Evolutionary conservation across 1,140 invertebrate species (phyloP).

Genomic region (Tenebrio molitor): DNA sequence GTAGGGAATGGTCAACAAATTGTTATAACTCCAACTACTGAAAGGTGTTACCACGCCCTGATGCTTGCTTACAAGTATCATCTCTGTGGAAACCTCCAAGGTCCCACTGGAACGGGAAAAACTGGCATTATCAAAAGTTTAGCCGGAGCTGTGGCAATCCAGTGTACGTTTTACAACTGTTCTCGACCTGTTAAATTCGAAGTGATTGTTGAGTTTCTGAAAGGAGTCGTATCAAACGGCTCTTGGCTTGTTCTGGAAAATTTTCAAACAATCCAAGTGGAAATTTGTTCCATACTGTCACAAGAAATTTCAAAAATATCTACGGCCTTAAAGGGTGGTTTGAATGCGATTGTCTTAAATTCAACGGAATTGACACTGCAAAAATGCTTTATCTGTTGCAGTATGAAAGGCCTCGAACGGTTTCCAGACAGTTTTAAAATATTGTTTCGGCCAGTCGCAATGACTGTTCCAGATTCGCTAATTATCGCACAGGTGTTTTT

Average conservation of each 20-base stretch:
- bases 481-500: slow-evolving; percentile 91
- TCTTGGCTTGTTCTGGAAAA: slow-evolving; percentile 92
- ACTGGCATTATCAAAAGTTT: slow-evolving; percentile 90
- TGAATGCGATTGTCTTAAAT: slow-evolving; percentile 70
- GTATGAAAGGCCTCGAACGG: slow-evolving; percentile 82
- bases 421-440: slow-evolving; percentile 92
- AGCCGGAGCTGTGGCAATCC: slow-evolving; percentile 86
- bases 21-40: slow-evolving; percentile 84
- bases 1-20: slow-evolving; percentile 80
- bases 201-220: slow-evolving; percentile 91
- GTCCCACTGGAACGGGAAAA: slow-evolving; percentile 87
- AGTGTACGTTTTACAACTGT: slow-evolving; percentile 94
- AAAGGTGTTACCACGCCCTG: slow-evolving; percentile 86
- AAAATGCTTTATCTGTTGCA: slow-evolving; percentile 73
- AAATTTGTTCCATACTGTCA: slow-evolving; percentile 50
- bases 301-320: slow-evolving; percentile 10
- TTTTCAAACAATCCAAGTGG: slow-evolving; percentile 55
- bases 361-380: slow-evolving; percentile 90
- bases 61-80: slow-evolving; percentile 88
- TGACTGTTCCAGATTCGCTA: slow-evolving; percentile 93
- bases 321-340: not conserved
- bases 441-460: slow-evolving; percentile 89
- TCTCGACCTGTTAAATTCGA: slow-evolving; percentile 91
- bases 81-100: slow-evolving; percentile 82
- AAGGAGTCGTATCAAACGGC: slow-evolving; percentile 86